Conservation (phyloP, 2,888 invertebrate species). For the Mamestra brassicae region DNA sequence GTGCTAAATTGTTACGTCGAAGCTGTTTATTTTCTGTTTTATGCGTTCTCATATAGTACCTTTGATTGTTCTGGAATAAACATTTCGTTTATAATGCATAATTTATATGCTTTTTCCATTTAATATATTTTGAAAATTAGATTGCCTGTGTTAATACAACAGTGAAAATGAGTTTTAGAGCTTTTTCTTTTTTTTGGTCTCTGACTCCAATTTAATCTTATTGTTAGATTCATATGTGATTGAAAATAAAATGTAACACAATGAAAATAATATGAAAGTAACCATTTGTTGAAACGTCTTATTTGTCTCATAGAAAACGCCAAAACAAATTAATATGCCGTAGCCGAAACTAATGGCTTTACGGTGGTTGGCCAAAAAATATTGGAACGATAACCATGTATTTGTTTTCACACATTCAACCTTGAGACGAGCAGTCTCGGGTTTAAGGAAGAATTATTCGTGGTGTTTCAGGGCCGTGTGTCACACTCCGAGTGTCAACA, state of each 20-base stretch:
- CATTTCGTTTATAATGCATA: neutral
- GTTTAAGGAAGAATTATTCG: constrained; percentile 60
- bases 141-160: constrained; percentile 19
- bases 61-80: neutral
- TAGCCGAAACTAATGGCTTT: constrained; percentile 47
- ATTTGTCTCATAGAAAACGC: constrained; percentile 45
- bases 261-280: neutral
- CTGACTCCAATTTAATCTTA: constrained; percentile 21
- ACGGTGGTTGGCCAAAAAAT: constrained; percentile 58
- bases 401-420: constrained; percentile 36
- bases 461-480: constrained; percentile 62
- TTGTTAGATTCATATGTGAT: neutral
- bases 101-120: constrained; percentile 7
- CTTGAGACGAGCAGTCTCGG: constrained; percentile 47
- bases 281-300: constrained; percentile 26
- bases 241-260: neutral
- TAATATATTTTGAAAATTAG: constrained; percentile 25
- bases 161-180: constrained; percentile 3
- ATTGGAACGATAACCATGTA: constrained; percentile 52
- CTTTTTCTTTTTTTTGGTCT: constrained; percentile 31
- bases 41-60: neutral
- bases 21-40: neutral
- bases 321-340: constrained; percentile 59
- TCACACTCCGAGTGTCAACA: constrained; percentile 69
- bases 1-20: neutral